Conservation (phyloP, 1,140 invertebrate genomes). For the Bactericera cockerelli region DNA sequence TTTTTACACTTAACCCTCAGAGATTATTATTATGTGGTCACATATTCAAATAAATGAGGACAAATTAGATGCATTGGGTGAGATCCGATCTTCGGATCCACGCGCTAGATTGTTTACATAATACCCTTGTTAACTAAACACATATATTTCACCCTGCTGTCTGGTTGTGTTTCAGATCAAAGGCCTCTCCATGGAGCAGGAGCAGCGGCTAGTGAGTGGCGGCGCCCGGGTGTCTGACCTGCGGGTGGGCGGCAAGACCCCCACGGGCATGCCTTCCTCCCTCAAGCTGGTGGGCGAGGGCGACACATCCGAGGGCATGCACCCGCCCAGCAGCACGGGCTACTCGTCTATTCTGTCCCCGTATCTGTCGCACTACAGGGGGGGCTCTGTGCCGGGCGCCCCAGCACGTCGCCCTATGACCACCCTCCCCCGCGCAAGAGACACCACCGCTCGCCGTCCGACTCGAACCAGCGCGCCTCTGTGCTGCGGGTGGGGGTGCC, state of each 20-base stretch:
- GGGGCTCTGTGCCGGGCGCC: constrained; percentile 10
- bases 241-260: constrained; percentile 14
- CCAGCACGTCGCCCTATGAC: constrained; percentile 25
- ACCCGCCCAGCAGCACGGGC: constrained; percentile 25
- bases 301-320: constrained; percentile 21
- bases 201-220: constrained; percentile 45
- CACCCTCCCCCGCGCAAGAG: constrained; percentile 31
- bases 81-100: too few relatives aligned
- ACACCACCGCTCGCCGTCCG: constrained; percentile 32
- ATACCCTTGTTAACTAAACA: too few relatives aligned
- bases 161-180: constrained; percentile 40
- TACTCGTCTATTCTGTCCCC: constrained; percentile 32
- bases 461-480: constrained; percentile 38
- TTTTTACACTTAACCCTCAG: too few relatives aligned
- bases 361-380: constrained; percentile 26
- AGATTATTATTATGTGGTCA: too few relatives aligned
- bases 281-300: constrained; percentile 25
- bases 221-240: constrained; percentile 17
- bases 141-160: too few relatives aligned
- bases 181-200: constrained; percentile 59
- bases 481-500: constrained; percentile 42
- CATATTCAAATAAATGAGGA: too few relatives aligned
- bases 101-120: too few relatives aligned
- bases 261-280: constrained; percentile 22
- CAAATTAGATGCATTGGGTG: too few relatives aligned